Evolutionary conservation across 2,797 vertebrate genomes (phyloP).

Genomic region (Gallinago stenura): DNA sequence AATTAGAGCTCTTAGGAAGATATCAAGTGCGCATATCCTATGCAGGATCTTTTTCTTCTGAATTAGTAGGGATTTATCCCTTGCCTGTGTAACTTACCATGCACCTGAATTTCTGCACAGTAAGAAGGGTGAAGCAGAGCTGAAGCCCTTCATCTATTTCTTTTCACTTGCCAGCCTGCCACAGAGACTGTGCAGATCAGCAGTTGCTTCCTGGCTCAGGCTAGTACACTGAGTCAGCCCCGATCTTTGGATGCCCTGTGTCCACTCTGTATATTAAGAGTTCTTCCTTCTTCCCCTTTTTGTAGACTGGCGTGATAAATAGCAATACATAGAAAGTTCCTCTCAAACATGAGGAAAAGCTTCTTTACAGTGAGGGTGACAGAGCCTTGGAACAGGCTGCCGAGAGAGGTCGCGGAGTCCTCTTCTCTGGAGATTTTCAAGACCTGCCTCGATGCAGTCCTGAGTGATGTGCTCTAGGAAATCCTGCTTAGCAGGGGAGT

Average conservation of each 20-base stretch:
- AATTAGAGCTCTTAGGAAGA: not conserved
- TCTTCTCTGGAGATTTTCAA: too few relatives aligned
- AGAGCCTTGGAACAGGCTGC: too few relatives aligned
- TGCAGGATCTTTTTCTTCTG: not conserved
- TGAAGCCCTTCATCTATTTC: not conserved
- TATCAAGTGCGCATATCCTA: not conserved
- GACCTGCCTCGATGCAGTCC: too few relatives aligned
- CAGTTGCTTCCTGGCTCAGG: not conserved
- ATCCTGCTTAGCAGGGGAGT: too few relatives aligned
- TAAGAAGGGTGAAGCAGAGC: not conserved
- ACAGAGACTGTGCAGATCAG: not conserved
- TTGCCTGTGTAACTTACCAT: not conserved
- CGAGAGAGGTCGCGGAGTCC: too few relatives aligned
- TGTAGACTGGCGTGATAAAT: too few relatives aligned
- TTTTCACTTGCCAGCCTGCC: not conserved
- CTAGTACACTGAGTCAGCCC: not conserved
- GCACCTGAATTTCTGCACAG: accelerated
- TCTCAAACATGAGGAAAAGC: too few relatives aligned
- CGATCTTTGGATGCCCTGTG: not conserved
- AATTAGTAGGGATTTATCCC: not conserved
- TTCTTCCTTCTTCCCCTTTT: too few relatives aligned
- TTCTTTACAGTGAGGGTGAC: too few relatives aligned
- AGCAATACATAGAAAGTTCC: too few relatives aligned
- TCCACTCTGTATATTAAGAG: not conserved
- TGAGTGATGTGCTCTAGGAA: too few relatives aligned